Conservation (phyloP, 2,797 vertebrate genomes). For the Peromyscus attwateri region DNA sequence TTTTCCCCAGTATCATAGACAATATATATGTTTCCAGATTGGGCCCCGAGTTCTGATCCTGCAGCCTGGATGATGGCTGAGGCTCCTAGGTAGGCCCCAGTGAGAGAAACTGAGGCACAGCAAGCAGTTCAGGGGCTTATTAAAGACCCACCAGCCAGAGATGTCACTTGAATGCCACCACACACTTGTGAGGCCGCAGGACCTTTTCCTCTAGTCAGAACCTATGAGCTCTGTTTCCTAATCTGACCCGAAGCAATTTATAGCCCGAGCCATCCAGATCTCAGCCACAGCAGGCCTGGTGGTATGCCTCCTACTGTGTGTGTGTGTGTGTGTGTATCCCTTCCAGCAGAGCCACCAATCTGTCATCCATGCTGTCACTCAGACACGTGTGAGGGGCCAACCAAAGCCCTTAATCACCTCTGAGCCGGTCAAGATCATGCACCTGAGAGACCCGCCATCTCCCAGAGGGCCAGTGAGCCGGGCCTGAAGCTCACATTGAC, state of each 20-base stretch:
- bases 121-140: rapidly evolving
- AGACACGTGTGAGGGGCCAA: rapidly evolving
- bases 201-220: too few species aligned
- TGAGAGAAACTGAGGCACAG: background rate
- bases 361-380: rapidly evolving
- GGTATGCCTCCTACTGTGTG: background rate
- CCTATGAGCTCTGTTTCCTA: background rate
- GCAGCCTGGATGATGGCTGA: background rate
- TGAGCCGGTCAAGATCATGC: background rate
- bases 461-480: background rate
- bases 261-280: background rate
- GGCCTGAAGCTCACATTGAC: background rate
- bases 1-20: background rate
- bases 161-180: background rate
- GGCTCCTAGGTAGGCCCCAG: background rate
- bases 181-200: background rate
- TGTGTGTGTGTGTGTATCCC: background rate
- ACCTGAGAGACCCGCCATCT: background rate
- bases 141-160: too few species aligned
- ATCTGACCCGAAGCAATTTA: too few species aligned
- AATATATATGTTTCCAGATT: background rate
- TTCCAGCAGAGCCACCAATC: rapidly evolving
- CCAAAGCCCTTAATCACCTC: background rate
- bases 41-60: background rate
- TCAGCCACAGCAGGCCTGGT: background rate